Conservation (phyloP, 2,888 invertebrate genomes). For the Koerneria pararmatus region DNA sequence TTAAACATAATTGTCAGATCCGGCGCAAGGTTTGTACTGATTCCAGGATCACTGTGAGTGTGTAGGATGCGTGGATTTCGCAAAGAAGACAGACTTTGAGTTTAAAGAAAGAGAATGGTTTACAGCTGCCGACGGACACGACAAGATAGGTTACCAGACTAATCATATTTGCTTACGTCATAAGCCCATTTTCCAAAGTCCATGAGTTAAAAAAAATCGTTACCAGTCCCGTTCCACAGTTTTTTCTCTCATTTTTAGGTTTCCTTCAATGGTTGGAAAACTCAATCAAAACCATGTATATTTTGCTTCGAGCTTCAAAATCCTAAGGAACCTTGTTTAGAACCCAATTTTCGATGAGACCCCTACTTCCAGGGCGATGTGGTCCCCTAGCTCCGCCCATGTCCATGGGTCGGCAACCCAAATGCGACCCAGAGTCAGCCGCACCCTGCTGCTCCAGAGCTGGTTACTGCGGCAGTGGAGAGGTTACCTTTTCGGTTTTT, state of each 20-base stretch:
- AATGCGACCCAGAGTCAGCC: conserved; percentile 47
- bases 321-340: too few relatives aligned
- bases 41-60: conserved; percentile 53
- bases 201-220: too few relatives aligned
- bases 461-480: conserved; percentile 50
- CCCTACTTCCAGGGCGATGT: conserved; percentile 38
- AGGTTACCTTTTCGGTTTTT: too few relatives aligned
- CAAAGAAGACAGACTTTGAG: conserved; percentile 35
- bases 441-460: conserved; percentile 31
- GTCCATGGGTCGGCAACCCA: conserved; percentile 40
- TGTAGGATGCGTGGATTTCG: conserved; percentile 51
- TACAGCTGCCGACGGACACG: conserved; percentile 47
- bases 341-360: conserved; percentile 8
- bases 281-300: too few relatives aligned
- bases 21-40: too few relatives aligned
- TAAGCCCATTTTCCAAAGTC: too few relatives aligned
- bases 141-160: conserved; percentile 41
- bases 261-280: too few relatives aligned
- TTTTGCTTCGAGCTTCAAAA: too few relatives aligned
- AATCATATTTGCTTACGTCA: too few relatives aligned
- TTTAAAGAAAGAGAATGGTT: conserved; percentile 48
- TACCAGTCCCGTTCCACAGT: too few relatives aligned
- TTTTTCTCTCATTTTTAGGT: too few relatives aligned
- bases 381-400: conserved; percentile 47
- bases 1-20: too few relatives aligned